Evolutionary conservation across 2,888 invertebrate species (phyloP).

Genomic region (Sympetrum striolatum): DNA sequence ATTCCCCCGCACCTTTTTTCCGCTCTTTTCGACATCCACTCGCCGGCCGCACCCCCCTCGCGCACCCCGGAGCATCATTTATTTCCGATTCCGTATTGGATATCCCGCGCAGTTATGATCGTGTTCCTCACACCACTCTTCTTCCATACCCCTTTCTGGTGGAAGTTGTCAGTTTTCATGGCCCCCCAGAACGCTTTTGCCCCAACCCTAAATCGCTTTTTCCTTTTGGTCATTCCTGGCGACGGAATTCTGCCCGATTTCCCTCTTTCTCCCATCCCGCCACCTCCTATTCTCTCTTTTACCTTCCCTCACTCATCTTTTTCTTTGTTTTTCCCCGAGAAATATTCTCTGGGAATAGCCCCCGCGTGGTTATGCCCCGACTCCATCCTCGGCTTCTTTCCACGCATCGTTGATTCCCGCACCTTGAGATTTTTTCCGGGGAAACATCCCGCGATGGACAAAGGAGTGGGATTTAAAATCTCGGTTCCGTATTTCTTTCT

Average conservation of each 20-base stretch:
- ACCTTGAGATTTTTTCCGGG: not conserved
- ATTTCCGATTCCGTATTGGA: constrained; percentile 42
- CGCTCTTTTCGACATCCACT: not conserved
- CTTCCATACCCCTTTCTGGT: not conserved
- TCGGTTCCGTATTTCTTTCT: too few relatives aligned
- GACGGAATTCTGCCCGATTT: not conserved
- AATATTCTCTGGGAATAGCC: not conserved
- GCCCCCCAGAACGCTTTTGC: constrained; percentile 6
- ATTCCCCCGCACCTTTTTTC: not conserved
- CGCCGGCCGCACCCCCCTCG: not conserved
- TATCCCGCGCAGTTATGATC: constrained; percentile 31
- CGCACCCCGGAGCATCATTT: constrained; percentile 11
- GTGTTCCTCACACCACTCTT: not conserved
- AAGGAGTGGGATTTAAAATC: too few relatives aligned
- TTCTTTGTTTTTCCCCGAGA: not conserved
- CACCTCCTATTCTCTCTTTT: not conserved
- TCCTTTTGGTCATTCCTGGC: constrained; percentile 17
- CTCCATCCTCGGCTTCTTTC: not conserved
- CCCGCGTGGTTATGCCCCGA: not conserved
- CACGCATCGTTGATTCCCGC: not conserved
- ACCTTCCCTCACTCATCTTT: not conserved
- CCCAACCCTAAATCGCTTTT: constrained; percentile 23
- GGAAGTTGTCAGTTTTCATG: constrained; percentile 35
- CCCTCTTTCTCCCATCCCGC: not conserved
- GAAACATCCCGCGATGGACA: not conserved